Base-by-base conservation (phyloP, 2,888 invertebrate species). In the Monochamus alternatus region DNA sequence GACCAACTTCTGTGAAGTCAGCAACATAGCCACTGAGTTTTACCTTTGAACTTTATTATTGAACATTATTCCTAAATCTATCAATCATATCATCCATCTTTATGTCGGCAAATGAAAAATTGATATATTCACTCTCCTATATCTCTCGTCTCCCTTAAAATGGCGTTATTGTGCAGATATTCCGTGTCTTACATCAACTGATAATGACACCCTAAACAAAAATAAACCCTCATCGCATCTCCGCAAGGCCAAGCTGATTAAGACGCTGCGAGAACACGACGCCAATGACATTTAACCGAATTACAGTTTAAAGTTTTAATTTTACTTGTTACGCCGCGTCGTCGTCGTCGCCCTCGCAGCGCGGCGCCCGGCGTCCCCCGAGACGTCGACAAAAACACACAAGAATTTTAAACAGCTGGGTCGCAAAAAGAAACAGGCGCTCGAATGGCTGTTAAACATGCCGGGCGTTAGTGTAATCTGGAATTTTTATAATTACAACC, bases 381-480 rank as follows among this genome's bases (percentile, higher is more conserved):
- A 63, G 62, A 43, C 43, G 3, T 8, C 14, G 43, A 5, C 62
- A 62, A 62, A 60, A 62, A 62, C 38, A 63, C 43, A 43, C n/a
- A 63, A 63, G 62, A 63, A 63, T 63, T 63, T 63, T 63, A 63
- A 63, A 12, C 9, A 63, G 62, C 12, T 43, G 7, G 62, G n/a
- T 43, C 43, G 43, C 38, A 63, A 63, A 43, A 63, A 63, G 62
- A 63, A 63, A 63, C 62, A 63, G n/a, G 32, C 62, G 38, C 43
- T 63, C 14, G 43, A 22, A 63, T 63, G n/a, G 62, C 62, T 63
- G 62, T 63, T 63, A 63, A 60, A 63, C 62, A 63, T 8, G 62
- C 62, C 62, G 14, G 43, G 3, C 9, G 43, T 63, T 63, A 38
- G 62, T 38, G 38, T 63, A 63, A 63, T 63, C 62, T 43, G 14